Evolutionary conservation across 2,888 invertebrate species (phyloP).

Genomic region (Pocota personata): DNA sequence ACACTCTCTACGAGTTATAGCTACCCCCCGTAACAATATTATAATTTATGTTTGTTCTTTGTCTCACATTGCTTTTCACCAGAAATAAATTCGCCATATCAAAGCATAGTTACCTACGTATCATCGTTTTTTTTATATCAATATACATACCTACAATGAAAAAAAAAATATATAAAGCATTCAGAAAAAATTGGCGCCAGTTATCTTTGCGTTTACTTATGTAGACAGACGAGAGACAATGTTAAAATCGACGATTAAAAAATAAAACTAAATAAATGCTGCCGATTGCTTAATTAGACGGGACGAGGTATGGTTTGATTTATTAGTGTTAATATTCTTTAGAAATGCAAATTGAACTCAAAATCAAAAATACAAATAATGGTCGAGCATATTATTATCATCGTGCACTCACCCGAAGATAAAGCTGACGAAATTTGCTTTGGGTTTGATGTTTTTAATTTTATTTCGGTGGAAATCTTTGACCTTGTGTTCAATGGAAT

Average conservation of each 20-base stretch:
- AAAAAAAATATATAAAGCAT: neutral
- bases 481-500: neutral
- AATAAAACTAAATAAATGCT: neutral
- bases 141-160: too few species aligned
- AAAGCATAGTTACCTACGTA: neutral
- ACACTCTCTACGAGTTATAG: neutral
- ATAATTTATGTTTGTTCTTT: neutral
- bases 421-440: neutral
- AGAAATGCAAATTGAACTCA: neutral
- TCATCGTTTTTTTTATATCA: too few species aligned
- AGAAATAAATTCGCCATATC: neutral
- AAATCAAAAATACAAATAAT: neutral
- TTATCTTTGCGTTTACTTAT: neutral
- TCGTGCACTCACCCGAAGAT: too few species aligned
- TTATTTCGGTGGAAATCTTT: neutral
- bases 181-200: neutral
- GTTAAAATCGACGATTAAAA: neutral
- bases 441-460: neutral
- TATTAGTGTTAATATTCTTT: neutral
- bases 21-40: neutral
- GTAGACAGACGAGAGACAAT: neutral
- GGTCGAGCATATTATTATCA: neutral
- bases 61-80: neutral
- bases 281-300: neutral
- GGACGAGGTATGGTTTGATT: neutral